Conservation (phyloP, 2,797 vertebrate genomes). For the Adelosebastes latens region DNA sequence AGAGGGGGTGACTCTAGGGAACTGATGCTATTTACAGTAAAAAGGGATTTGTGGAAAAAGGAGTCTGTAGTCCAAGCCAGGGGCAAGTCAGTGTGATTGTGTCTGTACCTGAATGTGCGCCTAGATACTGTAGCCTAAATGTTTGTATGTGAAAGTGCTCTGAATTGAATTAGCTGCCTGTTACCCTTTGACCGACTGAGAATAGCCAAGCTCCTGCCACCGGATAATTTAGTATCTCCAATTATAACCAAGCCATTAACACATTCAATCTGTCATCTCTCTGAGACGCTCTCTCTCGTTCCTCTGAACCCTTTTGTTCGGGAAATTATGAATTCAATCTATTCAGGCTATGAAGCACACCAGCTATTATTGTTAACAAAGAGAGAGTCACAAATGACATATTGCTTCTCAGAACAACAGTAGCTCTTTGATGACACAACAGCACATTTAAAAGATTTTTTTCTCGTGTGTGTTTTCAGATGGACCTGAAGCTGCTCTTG, state of each 20-base stretch:
- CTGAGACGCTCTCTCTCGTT: not conserved
- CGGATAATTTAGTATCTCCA: constrained; percentile 60
- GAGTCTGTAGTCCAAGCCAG: not conserved
- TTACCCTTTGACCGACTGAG: constrained; percentile 47
- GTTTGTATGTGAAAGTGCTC: constrained; percentile 26
- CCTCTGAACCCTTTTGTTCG: constrained; percentile 11
- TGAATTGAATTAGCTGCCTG: constrained; percentile 53
- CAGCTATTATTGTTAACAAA: constrained; percentile 3
- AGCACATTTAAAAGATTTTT: not conserved
- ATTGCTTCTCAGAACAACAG: not conserved
- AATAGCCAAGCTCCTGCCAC: constrained; percentile 55
- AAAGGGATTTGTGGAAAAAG: constrained; percentile 25
- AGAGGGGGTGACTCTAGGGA: constrained; percentile 41
- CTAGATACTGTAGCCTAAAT: not conserved
- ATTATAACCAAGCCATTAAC: constrained; percentile 48
- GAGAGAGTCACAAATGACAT: not conserved
- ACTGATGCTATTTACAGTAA: constrained; percentile 63
- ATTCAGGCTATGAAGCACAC: not conserved
- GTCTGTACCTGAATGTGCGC: not conserved
- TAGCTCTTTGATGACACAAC: not conserved
- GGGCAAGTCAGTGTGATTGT: not conserved
- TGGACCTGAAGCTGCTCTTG: constrained; percentile 85
- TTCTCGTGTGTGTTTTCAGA: constrained; percentile 82
- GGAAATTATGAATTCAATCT: constrained; percentile 20
- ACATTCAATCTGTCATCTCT: constrained; percentile 41